Base-by-base conservation (phyloP, 2,888 invertebrate species). In the Amphipyra berbera region DNA sequence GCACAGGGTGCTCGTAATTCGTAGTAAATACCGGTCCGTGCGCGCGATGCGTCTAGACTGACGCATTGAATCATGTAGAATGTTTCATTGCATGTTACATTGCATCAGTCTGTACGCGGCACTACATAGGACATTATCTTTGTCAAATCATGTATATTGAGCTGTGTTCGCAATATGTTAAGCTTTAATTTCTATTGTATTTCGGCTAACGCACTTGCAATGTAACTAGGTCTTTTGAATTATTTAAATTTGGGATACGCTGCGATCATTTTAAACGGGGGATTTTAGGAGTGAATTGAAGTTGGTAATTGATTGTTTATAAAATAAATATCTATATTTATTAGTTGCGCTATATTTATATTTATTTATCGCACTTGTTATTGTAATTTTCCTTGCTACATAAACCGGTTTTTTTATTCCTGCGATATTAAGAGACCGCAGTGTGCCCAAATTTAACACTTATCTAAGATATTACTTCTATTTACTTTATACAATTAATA, bases 111-210 rank as follows among this genome's bases (percentile, higher is more conserved):
- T n/a, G n/a, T n/a, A n/a, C n/a, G n/a, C n/a, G n/a, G n/a, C n/a
- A 21, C 21, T 21, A 42, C 12, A 35, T 21, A 30, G 4, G 13
- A 14, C 15, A 9, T 6, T 10, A 12, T 52, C 9, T 14, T 48
- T 12, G 33, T 47, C 13, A 27, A 41, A 59, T 67, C 47, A 62
- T 72, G 60, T 69, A 46, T 68, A 63, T 58, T 50, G 57, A 60
- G 45, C 66, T 64, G 65, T 76, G 61, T 71, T 73, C 61, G 49
- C 55, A 66, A 66, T 68, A 68, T 49, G 37, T 65, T 68, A 62
- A 76, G 76, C 74, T 76, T 73, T 76, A 76, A 73, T 64, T 57
- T 66, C 52, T 41, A 55, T 61, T 58, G 45, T 73, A 61, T 63
- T 44, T 48, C 38, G 35, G 47, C 48, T 59, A 54, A 55, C 35